phyloP scores from a whole-genome alignment of 2,113 vertebrate species.

The Butorides virescens region DNA sequence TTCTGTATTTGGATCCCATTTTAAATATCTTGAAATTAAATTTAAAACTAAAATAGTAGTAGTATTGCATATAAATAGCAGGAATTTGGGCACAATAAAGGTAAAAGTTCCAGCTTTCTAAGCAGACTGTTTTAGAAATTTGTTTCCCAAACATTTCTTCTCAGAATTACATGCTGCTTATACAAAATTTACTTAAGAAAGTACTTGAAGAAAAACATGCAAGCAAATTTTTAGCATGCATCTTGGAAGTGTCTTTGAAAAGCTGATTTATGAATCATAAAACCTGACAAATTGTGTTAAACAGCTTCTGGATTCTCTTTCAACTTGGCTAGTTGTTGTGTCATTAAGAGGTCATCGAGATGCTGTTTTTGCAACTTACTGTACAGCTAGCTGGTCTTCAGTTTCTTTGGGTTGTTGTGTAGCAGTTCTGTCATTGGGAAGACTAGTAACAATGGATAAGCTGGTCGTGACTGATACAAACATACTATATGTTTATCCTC shows the following conservation, averaged over 20 bases:
- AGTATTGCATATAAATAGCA: background rate
- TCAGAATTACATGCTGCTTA: background rate
- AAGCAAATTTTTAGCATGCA: background rate
- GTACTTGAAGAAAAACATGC: background rate
- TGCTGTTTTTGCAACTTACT: background rate
- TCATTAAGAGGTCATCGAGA: background rate
- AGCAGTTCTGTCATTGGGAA: background rate
- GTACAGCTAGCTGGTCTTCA: background rate
- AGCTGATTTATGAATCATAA: background rate
- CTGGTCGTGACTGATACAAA: fast-evolving
- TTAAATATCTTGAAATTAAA: background rate
- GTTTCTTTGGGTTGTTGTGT: background rate
- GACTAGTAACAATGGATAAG: background rate
- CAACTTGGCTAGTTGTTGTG: background rate
- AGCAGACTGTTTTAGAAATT: background rate
- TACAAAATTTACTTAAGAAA: background rate
- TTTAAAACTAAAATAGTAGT: background rate
- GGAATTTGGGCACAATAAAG: background rate
- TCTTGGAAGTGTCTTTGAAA: background rate
- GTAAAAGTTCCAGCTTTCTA: background rate
- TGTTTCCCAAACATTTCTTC: background rate
- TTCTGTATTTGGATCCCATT: background rate
- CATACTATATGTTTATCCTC: background rate
- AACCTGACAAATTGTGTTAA: background rate
- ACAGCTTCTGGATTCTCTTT: background rate